A percentile compares a stretch with the other conserved stretches of the same genome.
phyloP scores from a whole-genome alignment of 2,113 vertebrate species.

The Ophthalmolycus amberensis region DNA sequence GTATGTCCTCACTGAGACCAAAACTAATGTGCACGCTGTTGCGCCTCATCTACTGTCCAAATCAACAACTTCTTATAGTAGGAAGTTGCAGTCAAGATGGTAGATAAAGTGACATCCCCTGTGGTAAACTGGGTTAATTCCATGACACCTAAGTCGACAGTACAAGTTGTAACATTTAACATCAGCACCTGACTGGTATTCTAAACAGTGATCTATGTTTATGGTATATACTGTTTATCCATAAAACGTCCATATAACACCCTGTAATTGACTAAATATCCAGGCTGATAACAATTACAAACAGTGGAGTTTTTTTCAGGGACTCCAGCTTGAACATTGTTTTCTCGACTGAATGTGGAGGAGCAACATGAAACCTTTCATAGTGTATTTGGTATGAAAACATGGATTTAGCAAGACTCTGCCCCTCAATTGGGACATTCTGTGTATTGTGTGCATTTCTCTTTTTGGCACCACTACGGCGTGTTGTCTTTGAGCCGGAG shows the following conservation, averaged over 20 bases:
- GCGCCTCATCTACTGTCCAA: background rate
- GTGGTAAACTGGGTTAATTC: background rate
- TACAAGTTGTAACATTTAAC: background rate
- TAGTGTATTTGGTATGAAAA: constrained; percentile 9
- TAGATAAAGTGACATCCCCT: constrained; percentile 5
- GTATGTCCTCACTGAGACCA: background rate
- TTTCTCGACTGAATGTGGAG: background rate
- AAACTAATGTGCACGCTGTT: background rate
- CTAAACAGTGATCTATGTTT: background rate
- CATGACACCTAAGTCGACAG: background rate
- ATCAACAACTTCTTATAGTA: background rate
- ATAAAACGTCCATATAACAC: background rate
- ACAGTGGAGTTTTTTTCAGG: background rate
- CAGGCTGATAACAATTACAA: background rate
- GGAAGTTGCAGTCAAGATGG: background rate
- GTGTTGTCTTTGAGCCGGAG: background rate
- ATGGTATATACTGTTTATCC: constrained; percentile 3
- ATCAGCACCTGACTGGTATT: background rate
- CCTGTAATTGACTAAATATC: background rate
- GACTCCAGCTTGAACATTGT: constrained; percentile 2
- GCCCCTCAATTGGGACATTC: background rate
- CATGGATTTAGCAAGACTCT: background rate
- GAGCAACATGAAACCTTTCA: background rate
- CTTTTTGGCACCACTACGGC: background rate
- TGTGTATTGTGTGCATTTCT: background rate